Evolutionary conservation across 2,113 vertebrate genomes (phyloP).

Genomic region (Pygoscelis adeliae): DNA sequence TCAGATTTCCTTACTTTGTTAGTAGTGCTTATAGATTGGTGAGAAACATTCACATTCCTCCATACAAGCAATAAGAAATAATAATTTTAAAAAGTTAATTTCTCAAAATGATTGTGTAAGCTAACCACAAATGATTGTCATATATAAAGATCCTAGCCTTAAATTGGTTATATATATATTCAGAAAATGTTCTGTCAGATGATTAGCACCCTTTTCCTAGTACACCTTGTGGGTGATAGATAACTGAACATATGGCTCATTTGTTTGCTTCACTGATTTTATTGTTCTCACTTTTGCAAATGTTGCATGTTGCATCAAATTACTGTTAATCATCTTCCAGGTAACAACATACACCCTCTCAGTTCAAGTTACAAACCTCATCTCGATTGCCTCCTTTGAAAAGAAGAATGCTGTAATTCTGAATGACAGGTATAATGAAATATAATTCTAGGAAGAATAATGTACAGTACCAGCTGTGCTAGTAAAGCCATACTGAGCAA

Average conservation of each 20-base stretch:
- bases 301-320: neutral
- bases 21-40: neutral
- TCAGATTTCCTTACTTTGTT: neutral
- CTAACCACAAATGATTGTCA: neutral
- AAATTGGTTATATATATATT: neutral
- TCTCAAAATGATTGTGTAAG: neutral
- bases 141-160: neutral
- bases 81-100: neutral
- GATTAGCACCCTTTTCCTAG: neutral
- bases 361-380: neutral
- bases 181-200: neutral
- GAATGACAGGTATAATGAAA: neutral
- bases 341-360: neutral
- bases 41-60: neutral
- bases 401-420: slow-evolving; percentile 7
- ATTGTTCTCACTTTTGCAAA: slow-evolving; percentile 36
- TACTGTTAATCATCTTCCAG: neutral
- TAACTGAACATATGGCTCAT: slow-evolving; percentile 30
- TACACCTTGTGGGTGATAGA: neutral
- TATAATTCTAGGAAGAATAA: slow-evolving; percentile 4
- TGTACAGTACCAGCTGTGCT: neutral
- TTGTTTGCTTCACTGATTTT: slow-evolving; percentile 36
- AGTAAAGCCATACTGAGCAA: neutral
- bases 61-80: neutral
- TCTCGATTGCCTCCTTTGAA: neutral